Evolutionary conservation across 2,888 invertebrate genomes (phyloP).

Genomic region (Notodonta ziczac): DNA sequence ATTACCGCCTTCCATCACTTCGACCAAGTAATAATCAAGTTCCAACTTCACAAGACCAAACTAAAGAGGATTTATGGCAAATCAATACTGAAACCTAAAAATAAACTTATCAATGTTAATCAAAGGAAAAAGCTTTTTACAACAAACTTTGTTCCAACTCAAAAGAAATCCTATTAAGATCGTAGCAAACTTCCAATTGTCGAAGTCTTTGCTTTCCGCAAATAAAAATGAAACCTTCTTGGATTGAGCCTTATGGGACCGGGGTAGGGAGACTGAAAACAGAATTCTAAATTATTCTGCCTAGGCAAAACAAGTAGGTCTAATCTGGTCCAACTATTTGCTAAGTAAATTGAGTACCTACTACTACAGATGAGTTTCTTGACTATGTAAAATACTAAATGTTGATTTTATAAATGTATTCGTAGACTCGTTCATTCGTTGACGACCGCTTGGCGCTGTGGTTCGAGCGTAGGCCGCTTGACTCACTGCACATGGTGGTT

Average conservation of each 20-base stretch:
- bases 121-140: constrained; percentile 13
- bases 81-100: constrained; percentile 4
- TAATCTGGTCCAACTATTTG: constrained; percentile 21
- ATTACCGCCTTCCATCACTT: background rate
- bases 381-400: too few relatives aligned
- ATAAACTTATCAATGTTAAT: constrained; percentile 7
- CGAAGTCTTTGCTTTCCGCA: background rate
- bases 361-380: too few relatives aligned
- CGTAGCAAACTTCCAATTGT: constrained; percentile 7
- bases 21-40: constrained; percentile 1
- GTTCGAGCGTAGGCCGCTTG: too few relatives aligned
- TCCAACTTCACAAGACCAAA: constrained; percentile 4
- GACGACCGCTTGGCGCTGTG: too few relatives aligned
- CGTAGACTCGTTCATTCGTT: too few relatives aligned
- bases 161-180: constrained; percentile 11
- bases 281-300: constrained; percentile 15
- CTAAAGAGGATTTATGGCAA: constrained; percentile 17
- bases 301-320: constrained; percentile 21
- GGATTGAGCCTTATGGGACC: background rate
- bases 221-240: constrained; percentile 1
- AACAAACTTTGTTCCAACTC: constrained; percentile 8
- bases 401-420: too few relatives aligned
- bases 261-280: constrained; percentile 10
- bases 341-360: constrained; percentile 7
- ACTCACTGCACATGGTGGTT: too few relatives aligned